Base-by-base conservation (phyloP, 2,797 vertebrate species). In the Taenioides sp. region DNA sequence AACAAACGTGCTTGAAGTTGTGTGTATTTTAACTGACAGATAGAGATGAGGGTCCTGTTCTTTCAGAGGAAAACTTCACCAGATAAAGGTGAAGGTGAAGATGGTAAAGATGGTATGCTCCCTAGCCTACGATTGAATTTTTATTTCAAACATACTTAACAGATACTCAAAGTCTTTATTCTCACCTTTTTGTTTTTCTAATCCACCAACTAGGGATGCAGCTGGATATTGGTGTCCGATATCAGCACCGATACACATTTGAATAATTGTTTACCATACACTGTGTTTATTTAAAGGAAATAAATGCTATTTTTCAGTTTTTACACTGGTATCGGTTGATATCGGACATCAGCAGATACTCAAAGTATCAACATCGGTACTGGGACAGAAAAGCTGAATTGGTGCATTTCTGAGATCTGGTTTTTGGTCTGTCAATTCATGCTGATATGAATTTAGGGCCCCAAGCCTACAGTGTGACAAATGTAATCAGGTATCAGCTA, bases 381-480 rank as follows among this genome's bases (percentile, higher is more conserved):
- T 34, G 34, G 7, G 1, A 34, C 34, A 34, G 34, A 34, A 34
- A 34, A 34, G 6, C 34, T 34, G 34, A 34, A 34, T 7, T 34
- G 34, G 34, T 34, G 34, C 34, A 34, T 43, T 23, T 16, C n/a
- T 7, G 23, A 65, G 64, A 20, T 27, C 12, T 27, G 40, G 14
- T 7, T 27, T 65, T 4, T 52, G 20, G 22, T 4, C 66, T 63
- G 78, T 80, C 80, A 77, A 7, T 65, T 78, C 73, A 69, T n/a
- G 34, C 76, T 67, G 75, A 57, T 74, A 71, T 27, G 71, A 65
- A 76, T 69, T 10, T 28, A 61, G 11, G 59, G 34, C 60, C 54
- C 58, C 62, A 14, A 57, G 69, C 71, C 58, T 70, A 73, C 68
- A 72, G 71, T 69, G 71, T 69, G 75, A 78, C 77, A 76, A 71